Percentiles rank a stretch among this genome's conserved stretches.
Evolutionary conservation across 2,797 vertebrate species (phyloP).

Genomic region (Anas flavirostris): DNA sequence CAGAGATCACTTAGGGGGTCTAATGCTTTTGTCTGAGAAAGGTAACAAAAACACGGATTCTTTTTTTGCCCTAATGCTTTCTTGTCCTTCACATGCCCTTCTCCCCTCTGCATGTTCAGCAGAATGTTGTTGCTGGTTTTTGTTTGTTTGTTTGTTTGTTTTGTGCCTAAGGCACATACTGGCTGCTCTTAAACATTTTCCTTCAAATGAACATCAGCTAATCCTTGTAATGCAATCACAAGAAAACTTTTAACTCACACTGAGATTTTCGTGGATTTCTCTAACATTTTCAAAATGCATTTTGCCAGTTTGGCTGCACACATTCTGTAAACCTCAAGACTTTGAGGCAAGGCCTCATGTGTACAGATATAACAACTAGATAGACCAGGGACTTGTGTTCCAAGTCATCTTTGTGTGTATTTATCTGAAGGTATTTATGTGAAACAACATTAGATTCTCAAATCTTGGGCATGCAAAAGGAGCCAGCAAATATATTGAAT

Average conservation of each 20-base stretch:
- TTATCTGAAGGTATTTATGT: neutral
- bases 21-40: neutral
- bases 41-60: neutral
- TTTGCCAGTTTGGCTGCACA: neutral
- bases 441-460: constrained; percentile 6
- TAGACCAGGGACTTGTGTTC: neutral
- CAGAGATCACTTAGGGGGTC: neutral
- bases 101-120: neutral
- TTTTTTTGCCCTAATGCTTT: neutral
- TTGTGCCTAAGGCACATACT: neutral
- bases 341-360: neutral
- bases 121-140: neutral
- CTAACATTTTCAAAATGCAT: neutral
- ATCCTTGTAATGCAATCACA: neutral
- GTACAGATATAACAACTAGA: neutral
- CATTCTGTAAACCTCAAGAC: neutral
- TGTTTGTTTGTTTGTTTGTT: neutral
- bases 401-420: neutral
- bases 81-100: neutral
- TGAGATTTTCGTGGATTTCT: neutral
- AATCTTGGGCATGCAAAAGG: constrained; percentile 6
- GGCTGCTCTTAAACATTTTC: neutral
- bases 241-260: neutral
- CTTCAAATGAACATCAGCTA: neutral
- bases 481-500: neutral